Base-by-base conservation (phyloP, 2,797 vertebrate genomes). In the Bufotes viridis region DNA sequence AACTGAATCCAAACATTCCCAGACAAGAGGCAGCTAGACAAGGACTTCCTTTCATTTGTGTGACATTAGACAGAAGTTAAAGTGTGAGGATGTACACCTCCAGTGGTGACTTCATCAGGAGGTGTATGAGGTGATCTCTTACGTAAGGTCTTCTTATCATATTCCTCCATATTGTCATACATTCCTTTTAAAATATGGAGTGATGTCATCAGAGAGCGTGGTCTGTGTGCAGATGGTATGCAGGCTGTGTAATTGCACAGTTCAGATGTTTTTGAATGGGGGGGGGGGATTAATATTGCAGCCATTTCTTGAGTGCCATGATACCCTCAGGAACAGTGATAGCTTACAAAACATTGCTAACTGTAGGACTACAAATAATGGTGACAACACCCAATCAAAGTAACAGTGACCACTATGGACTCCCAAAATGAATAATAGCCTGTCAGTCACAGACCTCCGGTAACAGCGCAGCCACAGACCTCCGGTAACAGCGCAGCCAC, bases 1-100 rank as follows among this genome's bases (percentile, higher is more conserved):
- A 74, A 65, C 53, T 70, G 83, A 14, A 88, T 85, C 78, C 87
- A 81, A 88, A 85, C 87, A 88, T 88, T 88, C 87, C 87, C 87
- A 88, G 87, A 88, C 87, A 55, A 80, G 57, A 88, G 70, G 55
- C 87, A 72, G 26, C 78, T 60, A 82, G 75, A 67, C 34, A n/a
- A 74, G 58, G 82, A 57, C 57, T 85, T 88, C 87, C 83, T 81
- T 84, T 75, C 57, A 70, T 70, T 53, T 74, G 42, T 87, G 61
- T 87, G 61, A 70, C 51, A 78, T 80, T 63, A 60, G 49, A 13
- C 34, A 72, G 78, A 76, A 18, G 58, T 29, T 65, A 63, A 75
- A 49, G 55, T 22, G 55, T 55, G 34, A 60, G 34, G 29, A 51
- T 42, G 57, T 65, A 67, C 26, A 15, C n/a, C 53, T 55, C 7